phyloP scores from a whole-genome alignment of 2,113 vertebrate genomes.

The Orientallactaga bullata region DNA sequence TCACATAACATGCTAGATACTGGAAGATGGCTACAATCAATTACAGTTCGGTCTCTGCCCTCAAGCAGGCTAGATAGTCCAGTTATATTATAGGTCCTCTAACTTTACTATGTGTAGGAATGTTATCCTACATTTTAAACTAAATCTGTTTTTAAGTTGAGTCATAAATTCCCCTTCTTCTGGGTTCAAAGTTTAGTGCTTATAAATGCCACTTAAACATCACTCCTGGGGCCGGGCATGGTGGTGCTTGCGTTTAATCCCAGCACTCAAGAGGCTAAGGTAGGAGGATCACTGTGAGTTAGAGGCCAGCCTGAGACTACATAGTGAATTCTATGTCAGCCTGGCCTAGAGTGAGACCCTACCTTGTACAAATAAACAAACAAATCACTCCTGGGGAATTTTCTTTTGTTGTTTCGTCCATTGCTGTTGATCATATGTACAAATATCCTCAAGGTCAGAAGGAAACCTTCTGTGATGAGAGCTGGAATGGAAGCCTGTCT shows the following conservation, averaged over 20 bases:
- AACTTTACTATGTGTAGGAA: background rate
- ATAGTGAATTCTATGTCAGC: too few relatives aligned
- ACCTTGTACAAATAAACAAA: too few relatives aligned
- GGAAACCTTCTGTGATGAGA: background rate
- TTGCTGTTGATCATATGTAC: conserved; percentile 13
- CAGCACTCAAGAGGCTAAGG: too few relatives aligned
- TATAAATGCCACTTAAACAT: conserved; percentile 26
- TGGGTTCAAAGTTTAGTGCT: background rate
- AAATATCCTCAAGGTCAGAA: background rate
- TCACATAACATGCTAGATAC: background rate
- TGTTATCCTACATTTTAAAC: background rate
- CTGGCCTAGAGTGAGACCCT: too few relatives aligned
- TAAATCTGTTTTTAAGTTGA: background rate
- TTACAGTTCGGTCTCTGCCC: background rate
- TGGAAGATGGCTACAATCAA: background rate
- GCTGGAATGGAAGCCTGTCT: background rate
- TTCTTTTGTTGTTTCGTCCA: background rate
- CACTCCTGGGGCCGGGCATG: background rate
- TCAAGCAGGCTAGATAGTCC: background rate
- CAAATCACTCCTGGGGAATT: background rate
- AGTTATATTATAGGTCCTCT: background rate
- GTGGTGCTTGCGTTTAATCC: too few relatives aligned
- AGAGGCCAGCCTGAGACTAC: too few relatives aligned
- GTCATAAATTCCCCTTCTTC: background rate
- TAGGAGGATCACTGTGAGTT: too few relatives aligned